These are phyloP conservation scores for Solenodon paradoxus DNA, from an alignment of 2,113 vertebrate species.

Conservation along the genomic window DNA sequence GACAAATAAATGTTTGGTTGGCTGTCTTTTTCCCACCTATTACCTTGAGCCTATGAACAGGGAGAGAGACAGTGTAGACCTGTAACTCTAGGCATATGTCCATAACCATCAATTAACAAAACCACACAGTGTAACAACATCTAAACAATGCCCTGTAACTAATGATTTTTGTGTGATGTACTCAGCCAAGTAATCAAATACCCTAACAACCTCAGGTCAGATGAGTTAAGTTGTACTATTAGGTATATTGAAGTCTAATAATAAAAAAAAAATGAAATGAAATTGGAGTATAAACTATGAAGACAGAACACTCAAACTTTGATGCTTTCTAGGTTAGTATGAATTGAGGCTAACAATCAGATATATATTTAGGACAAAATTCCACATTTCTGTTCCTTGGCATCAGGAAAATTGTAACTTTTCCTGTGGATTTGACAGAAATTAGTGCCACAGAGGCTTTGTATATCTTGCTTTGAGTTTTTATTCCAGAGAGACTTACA, in stretches of 20 bases:
- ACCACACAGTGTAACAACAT: neutral
- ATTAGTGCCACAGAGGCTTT: neutral
- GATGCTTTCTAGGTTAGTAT: neutral
- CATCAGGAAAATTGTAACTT: neutral
- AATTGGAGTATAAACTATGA: neutral
- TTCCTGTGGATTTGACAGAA: neutral
- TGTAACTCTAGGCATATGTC: neutral
- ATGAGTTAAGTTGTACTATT: neutral
- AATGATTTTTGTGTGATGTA: neutral
- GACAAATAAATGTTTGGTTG: neutral
- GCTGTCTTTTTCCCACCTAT: neutral
- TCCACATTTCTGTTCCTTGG: neutral
- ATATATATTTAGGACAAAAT: too few relatives aligned
- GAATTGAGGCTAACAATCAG: neutral
- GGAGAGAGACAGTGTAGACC: neutral
- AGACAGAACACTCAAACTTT: neutral
- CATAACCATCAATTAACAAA: slow-evolving; percentile 28
- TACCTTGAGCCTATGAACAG: neutral
- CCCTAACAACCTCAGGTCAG: neutral
- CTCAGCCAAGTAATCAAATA: slow-evolving; percentile 15
- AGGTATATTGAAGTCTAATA: neutral
- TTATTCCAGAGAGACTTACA: neutral
- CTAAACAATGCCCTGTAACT: slow-evolving; percentile 41
- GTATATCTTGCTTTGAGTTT: neutral
- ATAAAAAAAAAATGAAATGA: slow-evolving; percentile 2